A percentile compares a stretch with the other conserved stretches of the same genome.
Evolutionary conservation across 1,140 invertebrate genomes (phyloP).

Genomic region (Zaprionus inermis): DNA sequence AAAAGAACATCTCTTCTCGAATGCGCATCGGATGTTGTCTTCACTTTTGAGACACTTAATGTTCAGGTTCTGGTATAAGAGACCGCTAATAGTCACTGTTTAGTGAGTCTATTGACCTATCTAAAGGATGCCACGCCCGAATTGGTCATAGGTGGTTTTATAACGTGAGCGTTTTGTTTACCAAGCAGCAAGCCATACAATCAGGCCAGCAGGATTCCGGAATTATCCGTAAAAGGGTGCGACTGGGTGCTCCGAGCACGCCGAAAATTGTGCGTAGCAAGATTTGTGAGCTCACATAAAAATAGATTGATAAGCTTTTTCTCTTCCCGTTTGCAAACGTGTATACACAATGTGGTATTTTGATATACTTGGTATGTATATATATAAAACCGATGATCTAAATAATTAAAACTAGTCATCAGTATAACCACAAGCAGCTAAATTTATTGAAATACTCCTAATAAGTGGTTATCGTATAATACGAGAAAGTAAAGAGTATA

Average conservation of each 20-base stretch:
- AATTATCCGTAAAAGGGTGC: constrained; percentile 84
- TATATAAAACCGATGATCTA: neutral
- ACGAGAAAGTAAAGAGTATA: neutral
- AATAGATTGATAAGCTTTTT: no score
- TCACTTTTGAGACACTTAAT: constrained; percentile 89
- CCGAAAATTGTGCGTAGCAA: constrained; percentile 76
- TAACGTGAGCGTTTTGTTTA: constrained; percentile 87
- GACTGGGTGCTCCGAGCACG: constrained; percentile 84
- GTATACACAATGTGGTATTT: no score
- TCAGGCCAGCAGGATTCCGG: constrained; percentile 87
- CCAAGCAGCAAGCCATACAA: constrained; percentile 89
- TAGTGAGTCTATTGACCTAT: constrained; percentile 55
- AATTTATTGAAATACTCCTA: neutral
- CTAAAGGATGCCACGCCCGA: constrained; percentile 52
- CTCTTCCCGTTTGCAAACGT: no score
- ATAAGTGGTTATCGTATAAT: neutral
- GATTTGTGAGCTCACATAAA: constrained; percentile 43
- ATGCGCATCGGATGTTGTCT: constrained; percentile 91
- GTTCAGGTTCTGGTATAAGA: constrained; percentile 84
- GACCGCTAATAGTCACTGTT: constrained; percentile 36
- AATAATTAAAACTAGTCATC: neutral
- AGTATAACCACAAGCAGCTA: neutral
- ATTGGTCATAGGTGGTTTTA: constrained; percentile 63
- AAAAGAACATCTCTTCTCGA: constrained; percentile 89
- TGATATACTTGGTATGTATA: neutral